These are phyloP conservation scores for Lytechinus variegatus DNA, from an alignment of 35 echinoderm and acorn worm species.

Conservation along the genomic window DNA sequence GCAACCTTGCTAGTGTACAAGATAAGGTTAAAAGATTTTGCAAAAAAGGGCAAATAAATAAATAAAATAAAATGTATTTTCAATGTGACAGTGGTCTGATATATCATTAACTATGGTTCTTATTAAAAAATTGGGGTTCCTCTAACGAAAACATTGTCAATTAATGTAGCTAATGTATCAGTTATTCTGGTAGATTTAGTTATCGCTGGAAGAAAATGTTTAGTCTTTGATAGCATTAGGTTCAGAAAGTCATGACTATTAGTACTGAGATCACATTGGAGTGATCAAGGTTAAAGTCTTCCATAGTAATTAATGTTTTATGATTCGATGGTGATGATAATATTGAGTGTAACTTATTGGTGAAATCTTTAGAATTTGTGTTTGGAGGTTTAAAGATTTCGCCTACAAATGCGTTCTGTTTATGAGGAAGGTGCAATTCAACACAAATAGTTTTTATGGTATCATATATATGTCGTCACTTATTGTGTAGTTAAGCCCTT, in stretches of 20 bases:
- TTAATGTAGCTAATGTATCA: not conserved
- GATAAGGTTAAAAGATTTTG: too few species aligned
- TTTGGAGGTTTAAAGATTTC: not conserved
- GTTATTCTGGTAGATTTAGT: not conserved
- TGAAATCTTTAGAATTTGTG: not conserved
- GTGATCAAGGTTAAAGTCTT: not conserved
- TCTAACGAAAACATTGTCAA: not conserved
- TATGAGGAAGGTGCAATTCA: not conserved
- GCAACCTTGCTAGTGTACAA: too few species aligned
- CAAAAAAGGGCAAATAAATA: too few species aligned
- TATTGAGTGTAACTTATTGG: not conserved
- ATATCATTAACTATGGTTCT: too few species aligned
- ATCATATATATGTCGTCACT: not conserved
- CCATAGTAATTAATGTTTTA: not conserved
- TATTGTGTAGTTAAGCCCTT: not conserved
- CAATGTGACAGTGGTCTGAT: too few species aligned
- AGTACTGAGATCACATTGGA: not conserved
- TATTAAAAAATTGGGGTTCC: too few species aligned
- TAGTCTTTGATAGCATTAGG: not conserved
- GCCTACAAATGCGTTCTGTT: not conserved
- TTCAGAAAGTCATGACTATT: not conserved
- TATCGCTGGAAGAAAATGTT: not conserved
- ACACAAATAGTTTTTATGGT: not conserved
- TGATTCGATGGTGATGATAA: not conserved
- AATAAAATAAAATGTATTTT: too few species aligned